Evolutionary conservation across 2,888 invertebrate genomes (phyloP), one percentile per base, ranked within the genome.

Genomic region (Hemithea aestivaria): DNA sequence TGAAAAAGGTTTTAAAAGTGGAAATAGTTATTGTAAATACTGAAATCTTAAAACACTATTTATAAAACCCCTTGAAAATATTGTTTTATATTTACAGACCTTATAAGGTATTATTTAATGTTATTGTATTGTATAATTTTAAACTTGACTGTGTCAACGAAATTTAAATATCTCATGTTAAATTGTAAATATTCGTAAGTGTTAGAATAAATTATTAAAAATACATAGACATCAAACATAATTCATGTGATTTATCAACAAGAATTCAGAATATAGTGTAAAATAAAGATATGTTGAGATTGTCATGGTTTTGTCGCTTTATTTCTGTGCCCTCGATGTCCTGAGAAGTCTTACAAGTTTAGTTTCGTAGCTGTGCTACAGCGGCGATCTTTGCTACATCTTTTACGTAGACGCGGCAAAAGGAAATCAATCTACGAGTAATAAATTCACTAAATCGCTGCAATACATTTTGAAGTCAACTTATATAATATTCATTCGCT

Each of bases 1-100:
- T 62, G 66, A 65, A 55, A 56, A 59, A 63, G 43, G 45, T 48
- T 58, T 61, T 52, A 53, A 51, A 48, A 38, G 48, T 44, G 51
- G 40, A 46, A 49, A 51, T 29, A 31, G 25, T 54, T 40, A 39
- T 47, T 61, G 45, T 61, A 53, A 35, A 58, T 56, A 62, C 16
- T 16, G n/a, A n/a, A n/a, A n/a, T 47, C 42, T 49, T 39, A 40
- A 26, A 36, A 33, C 36, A 41, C 32, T 49, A 43, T 35, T 50
- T 34, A 34, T 48, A 37, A 31, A 10, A 10, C 26, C 11, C 16
- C 10, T 9, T 8, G 10, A 25, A 22, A 16, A 25, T 27, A 20
- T 32, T 23, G 16, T 28, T 30, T 26, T 23, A 29, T 30, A 43
- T 31, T 21, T 36, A 36, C 27, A 36, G n/a, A 35, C 8, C 25